A percentile compares a stretch with the other conserved stretches of the same genome.
Evolutionary conservation across 2,888 invertebrate species (phyloP).

Genomic region (Cordilura impudica): DNA sequence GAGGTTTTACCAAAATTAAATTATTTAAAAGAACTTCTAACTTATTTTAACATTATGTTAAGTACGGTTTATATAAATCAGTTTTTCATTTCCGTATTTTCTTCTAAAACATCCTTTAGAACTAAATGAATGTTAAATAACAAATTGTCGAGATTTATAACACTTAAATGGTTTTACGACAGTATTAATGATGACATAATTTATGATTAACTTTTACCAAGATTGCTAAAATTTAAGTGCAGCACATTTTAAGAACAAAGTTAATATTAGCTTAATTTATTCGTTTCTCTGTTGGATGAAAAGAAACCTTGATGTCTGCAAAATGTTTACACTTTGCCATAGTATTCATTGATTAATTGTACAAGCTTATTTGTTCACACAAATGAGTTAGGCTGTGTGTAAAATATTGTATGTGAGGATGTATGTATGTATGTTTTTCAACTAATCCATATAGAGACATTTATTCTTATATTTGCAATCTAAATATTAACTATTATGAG

Average conservation of each 20-base stretch:
- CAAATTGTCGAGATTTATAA: too few relatives aligned
- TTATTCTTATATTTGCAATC: conserved; percentile 7
- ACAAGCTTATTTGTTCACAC: conserved; percentile 12
- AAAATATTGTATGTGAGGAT: neutral
- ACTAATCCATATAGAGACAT: neutral
- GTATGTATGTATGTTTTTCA: neutral
- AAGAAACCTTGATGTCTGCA: neutral
- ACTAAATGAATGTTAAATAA: too few relatives aligned
- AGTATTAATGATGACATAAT: too few relatives aligned
- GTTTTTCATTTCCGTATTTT: too few relatives aligned
- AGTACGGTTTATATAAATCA: too few relatives aligned
- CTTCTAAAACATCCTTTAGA: too few relatives aligned
- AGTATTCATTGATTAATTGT: conserved; percentile 39
- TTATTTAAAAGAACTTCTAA: too few relatives aligned
- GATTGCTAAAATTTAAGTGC: neutral
- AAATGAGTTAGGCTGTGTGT: too few relatives aligned
- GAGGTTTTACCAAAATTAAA: too few relatives aligned
- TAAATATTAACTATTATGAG: conserved; percentile 18
- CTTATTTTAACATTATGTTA: too few relatives aligned
- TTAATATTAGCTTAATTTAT: neutral
- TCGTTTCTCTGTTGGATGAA: neutral
- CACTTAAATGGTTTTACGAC: too few relatives aligned
- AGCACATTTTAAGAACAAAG: neutral
- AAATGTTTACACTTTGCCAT: neutral
- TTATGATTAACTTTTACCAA: neutral